phyloP scores from a whole-genome alignment of 2,888 invertebrate genomes.

The Deilephila elpenor region DNA sequence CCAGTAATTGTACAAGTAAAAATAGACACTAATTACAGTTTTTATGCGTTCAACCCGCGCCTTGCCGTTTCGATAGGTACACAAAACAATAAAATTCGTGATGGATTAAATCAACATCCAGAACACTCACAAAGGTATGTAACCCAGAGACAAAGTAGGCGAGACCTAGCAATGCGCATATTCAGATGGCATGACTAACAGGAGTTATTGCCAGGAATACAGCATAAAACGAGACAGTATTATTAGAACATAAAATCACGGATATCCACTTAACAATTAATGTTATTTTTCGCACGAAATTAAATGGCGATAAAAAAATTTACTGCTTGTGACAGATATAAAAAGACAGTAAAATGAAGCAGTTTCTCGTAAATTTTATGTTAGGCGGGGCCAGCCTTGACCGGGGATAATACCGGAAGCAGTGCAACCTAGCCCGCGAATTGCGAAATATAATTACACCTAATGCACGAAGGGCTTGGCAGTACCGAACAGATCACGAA shows the following conservation, averaged over 20 bases:
- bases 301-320: slow-evolving; percentile 27
- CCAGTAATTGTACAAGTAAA: no score
- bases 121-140: neutral
- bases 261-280: slow-evolving; percentile 18
- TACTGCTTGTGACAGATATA: slow-evolving; percentile 29
- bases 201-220: neutral
- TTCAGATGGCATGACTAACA: slow-evolving; percentile 5
- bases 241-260: slow-evolving; percentile 3
- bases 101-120: neutral
- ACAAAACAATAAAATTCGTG: no score
- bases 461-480: slow-evolving; percentile 21
- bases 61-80: no score
- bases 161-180: neutral
- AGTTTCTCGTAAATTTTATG: slow-evolving; percentile 44
- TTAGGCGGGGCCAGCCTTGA: slow-evolving; percentile 52
- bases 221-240: slow-evolving; percentile 12
- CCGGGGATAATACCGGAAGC: slow-evolving; percentile 41
- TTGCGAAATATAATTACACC: slow-evolving; percentile 9
- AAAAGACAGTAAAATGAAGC: slow-evolving; percentile 29
- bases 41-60: no score
- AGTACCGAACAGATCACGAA: slow-evolving; percentile 1
- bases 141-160: slow-evolving; percentile 13
- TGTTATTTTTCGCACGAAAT: slow-evolving; percentile 19
- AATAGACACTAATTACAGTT: no score
- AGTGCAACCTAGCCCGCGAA: slow-evolving; percentile 8